Conservation (phyloP, 2,113 vertebrate genomes). For the Rostratula benghalensis region DNA sequence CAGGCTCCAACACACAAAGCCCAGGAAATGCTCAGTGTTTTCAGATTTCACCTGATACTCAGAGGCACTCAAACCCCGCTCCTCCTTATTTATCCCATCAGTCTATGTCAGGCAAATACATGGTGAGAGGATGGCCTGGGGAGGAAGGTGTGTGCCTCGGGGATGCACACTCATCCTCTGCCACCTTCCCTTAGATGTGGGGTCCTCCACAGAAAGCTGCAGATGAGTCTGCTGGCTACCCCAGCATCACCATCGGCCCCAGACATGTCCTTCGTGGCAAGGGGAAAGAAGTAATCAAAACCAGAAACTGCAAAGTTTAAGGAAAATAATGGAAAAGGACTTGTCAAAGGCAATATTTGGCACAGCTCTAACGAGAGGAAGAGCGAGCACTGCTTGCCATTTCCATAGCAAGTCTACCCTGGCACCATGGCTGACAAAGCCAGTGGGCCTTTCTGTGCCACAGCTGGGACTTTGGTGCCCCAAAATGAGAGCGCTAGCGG, state of each 20-base stretch:
- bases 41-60: not conserved
- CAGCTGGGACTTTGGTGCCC: not conserved
- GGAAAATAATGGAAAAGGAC: not conserved
- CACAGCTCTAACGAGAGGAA: not conserved
- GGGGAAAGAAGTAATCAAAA: not conserved
- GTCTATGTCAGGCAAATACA: not conserved
- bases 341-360: accelerated
- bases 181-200: not conserved
- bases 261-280: no score
- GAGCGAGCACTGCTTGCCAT: not conserved
- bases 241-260: not conserved
- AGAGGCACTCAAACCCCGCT: not conserved
- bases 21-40: not conserved
- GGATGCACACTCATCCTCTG: not conserved
- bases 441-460: not conserved
- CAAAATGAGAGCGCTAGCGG: not conserved
- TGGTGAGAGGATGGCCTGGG: not conserved
- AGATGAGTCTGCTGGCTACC: not conserved
- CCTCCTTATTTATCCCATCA: not conserved
- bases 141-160: not conserved
- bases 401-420: not conserved
- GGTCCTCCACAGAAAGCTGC: not conserved
- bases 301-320: not conserved
- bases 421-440: not conserved
- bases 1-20: not conserved